Evolutionary conservation across 2,113 vertebrate species (phyloP).

Genomic region (Gorilla gorilla): DNA sequence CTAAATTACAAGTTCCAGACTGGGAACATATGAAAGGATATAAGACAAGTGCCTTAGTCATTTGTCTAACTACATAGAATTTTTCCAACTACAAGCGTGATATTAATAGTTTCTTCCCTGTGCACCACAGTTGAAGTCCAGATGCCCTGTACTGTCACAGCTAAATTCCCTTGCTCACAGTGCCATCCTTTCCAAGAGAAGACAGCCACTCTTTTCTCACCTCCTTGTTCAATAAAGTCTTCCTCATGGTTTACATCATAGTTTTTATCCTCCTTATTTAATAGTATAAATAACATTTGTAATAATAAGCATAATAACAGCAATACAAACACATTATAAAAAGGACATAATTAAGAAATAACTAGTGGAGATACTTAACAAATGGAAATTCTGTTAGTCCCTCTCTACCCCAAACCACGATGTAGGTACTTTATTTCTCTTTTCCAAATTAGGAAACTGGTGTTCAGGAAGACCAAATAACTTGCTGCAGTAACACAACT

Average conservation of each 20-base stretch:
- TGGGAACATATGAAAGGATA: too few species aligned
- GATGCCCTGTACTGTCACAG: too few species aligned
- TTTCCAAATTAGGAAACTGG: background rate
- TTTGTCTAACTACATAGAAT: background rate
- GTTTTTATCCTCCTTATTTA: background rate
- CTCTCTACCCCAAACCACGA: background rate
- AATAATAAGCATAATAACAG: background rate
- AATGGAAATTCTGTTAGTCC: background rate
- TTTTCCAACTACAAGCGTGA: background rate
- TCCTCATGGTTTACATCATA: background rate
- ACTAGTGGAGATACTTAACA: background rate
- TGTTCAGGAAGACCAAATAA: background rate
- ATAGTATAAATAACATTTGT: background rate
- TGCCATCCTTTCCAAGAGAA: background rate
- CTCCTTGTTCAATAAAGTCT: background rate
- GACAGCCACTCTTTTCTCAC: background rate
- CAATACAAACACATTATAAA: background rate
- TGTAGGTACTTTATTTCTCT: background rate
- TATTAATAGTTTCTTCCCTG: background rate
- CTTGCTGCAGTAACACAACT: background rate
- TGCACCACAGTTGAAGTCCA: rapidly evolving
- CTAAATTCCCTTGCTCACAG: background rate
- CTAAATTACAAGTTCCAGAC: background rate
- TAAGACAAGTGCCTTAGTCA: background rate
- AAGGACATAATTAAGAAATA: background rate